A percentile compares a stretch with the other conserved stretches of the same genome.
Conservation (phyloP, 2,888 invertebrate species). For the Ischnura elegans region DNA sequence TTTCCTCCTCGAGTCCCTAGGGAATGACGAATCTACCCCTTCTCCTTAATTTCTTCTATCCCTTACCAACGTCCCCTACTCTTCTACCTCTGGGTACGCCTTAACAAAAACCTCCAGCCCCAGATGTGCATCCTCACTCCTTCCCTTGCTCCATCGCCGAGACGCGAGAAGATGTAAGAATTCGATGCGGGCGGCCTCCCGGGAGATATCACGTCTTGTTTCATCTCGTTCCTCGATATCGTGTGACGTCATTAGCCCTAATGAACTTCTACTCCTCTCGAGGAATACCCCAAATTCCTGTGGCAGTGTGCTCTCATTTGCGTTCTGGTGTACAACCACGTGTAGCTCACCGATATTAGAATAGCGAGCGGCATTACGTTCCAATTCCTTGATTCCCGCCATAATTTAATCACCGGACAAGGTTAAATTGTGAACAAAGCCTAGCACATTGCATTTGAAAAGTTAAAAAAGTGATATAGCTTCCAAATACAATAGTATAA, state of each 20-base stretch:
- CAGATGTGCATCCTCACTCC: not conserved
- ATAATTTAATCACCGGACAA: too few relatives aligned
- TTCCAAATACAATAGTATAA: too few relatives aligned
- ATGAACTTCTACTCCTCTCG: conserved; percentile 13
- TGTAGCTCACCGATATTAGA: too few relatives aligned
- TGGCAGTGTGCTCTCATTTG: not conserved
- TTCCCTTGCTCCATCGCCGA: not conserved
- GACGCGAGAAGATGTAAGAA: not conserved
- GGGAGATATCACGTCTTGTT: conserved; percentile 29
- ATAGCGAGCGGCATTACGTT: too few relatives aligned
- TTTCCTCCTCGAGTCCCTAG: not conserved
- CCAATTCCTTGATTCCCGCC: too few relatives aligned
- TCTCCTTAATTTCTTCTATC: too few relatives aligned
- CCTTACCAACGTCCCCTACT: not conserved
- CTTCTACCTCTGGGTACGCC: not conserved
- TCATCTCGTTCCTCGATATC: conserved; percentile 28
- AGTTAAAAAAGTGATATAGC: too few relatives aligned
- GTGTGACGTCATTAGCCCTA: conserved; percentile 43
- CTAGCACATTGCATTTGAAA: too few relatives aligned
- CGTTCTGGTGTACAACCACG: too few relatives aligned
- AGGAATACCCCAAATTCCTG: not conserved
- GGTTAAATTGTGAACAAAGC: too few relatives aligned
- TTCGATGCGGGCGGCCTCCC: not conserved
- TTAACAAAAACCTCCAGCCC: not conserved
- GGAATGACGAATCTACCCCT: not conserved